Evolutionary conservation across 2,797 vertebrate genomes (phyloP).

Genomic region (Manis pentadactyla): DNA sequence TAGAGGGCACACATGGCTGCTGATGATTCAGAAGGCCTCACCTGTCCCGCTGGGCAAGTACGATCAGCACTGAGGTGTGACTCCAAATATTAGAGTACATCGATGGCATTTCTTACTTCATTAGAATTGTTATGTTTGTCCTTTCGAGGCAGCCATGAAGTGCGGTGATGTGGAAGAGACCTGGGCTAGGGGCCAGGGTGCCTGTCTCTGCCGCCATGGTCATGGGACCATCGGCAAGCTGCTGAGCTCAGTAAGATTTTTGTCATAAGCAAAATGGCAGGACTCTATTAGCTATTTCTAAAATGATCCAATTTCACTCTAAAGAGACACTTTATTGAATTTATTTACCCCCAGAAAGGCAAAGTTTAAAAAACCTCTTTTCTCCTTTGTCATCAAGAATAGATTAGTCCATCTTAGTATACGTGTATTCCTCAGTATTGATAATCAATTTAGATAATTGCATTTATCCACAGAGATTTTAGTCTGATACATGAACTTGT

Average conservation of each 20-base stretch:
- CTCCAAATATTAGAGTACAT: background rate
- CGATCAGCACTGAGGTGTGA: conserved; percentile 55
- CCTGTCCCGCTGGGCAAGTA: conserved; percentile 39
- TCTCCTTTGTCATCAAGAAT: background rate
- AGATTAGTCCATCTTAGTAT: background rate
- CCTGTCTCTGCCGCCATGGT: background rate
- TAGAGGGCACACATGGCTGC: background rate
- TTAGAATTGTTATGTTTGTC: background rate
- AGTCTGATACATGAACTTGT: background rate
- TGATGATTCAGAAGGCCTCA: conserved; percentile 63
- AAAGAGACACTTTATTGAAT: background rate
- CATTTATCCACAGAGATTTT: background rate
- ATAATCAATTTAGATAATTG: background rate
- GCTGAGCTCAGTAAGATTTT: background rate
- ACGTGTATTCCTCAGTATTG: background rate
- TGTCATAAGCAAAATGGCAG: background rate
- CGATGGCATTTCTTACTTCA: background rate
- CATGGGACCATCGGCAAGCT: background rate
- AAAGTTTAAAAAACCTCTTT: background rate
- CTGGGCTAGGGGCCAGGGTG: background rate
- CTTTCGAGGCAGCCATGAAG: background rate
- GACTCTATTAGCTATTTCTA: background rate
- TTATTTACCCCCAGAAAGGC: background rate
- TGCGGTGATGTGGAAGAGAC: background rate
- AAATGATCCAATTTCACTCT: background rate